A percentile compares a stretch with the other conserved stretches of the same genome.
Evolutionary conservation across 2,888 invertebrate species (phyloP).

Genomic region (Xestia xanthographa): DNA sequence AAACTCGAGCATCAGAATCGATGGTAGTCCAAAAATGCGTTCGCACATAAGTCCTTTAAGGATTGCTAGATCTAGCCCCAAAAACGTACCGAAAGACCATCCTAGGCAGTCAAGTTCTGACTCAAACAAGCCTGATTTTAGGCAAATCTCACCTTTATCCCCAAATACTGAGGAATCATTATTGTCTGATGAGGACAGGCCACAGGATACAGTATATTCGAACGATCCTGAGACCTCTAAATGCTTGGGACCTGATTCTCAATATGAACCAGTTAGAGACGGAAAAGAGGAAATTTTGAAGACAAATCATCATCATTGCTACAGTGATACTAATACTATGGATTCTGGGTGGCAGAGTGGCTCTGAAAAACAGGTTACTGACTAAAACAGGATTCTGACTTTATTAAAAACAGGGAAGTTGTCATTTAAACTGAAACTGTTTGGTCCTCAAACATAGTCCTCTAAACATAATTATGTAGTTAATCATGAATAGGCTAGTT

Average conservation of each 20-base stretch:
- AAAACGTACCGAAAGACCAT: slow-evolving; percentile 77
- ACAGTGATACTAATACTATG: slow-evolving; percentile 91
- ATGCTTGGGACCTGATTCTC: slow-evolving; percentile 84
- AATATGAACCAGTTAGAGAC: slow-evolving; percentile 85
- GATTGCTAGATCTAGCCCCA: slow-evolving; percentile 79
- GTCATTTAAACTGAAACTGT: neutral
- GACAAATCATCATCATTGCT: slow-evolving; percentile 88
- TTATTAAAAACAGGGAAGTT: slow-evolving; percentile 3
- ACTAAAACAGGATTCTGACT: slow-evolving; percentile 58
- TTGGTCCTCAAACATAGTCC: neutral
- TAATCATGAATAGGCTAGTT: neutral
- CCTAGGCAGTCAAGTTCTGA: slow-evolving; percentile 79
- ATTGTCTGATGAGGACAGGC: slow-evolving; percentile 82
- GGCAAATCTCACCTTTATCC: slow-evolving; percentile 81
- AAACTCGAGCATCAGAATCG: slow-evolving; percentile 83
- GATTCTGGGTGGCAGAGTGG: slow-evolving; percentile 93
- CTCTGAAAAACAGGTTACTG: slow-evolving; percentile 91
- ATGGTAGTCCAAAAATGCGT: slow-evolving; percentile 84
- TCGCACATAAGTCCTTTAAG: slow-evolving; percentile 82
- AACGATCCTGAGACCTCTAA: slow-evolving; percentile 84
- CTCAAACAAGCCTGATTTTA: slow-evolving; percentile 79
- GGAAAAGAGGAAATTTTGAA: slow-evolving; percentile 82
- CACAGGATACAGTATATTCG: slow-evolving; percentile 78
- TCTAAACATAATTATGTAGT: neutral
- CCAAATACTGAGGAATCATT: slow-evolving; percentile 87